A percentile compares a stretch with the other conserved stretches of the same genome.
Evolutionary conservation across 2,888 invertebrate genomes (phyloP).

Genomic region (Drosophila lutescens): DNA sequence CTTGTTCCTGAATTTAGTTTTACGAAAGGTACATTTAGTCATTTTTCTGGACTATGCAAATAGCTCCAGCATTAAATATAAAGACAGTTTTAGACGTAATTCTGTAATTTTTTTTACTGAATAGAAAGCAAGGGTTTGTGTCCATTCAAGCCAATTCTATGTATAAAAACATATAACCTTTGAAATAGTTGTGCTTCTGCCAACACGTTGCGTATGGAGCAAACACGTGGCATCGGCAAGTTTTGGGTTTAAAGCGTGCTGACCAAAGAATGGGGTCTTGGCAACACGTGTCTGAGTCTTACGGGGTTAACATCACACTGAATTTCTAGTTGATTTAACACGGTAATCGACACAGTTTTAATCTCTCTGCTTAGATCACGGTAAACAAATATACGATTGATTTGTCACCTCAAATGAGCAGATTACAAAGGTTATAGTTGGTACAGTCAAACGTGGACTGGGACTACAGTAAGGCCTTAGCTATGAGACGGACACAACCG

Average conservation of each 20-base stretch:
- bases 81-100: slow-evolving; percentile 9
- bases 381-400: slow-evolving; percentile 78
- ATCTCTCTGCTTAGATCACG: slow-evolving; percentile 84
- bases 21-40: slow-evolving; percentile 26
- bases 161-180: neutral
- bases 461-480: neutral
- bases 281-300: slow-evolving; percentile 81
- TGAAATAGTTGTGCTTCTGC: neutral
- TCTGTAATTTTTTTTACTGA: slow-evolving; percentile 5
- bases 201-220: slow-evolving; percentile 26
- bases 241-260: neutral
- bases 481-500: slow-evolving; percentile 52
- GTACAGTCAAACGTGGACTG: slow-evolving; percentile 57
- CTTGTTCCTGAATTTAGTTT: slow-evolving; percentile 28
- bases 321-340: slow-evolving; percentile 81
- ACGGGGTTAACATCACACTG: slow-evolving; percentile 83
- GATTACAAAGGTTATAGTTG: slow-evolving; percentile 60
- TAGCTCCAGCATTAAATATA: slow-evolving; percentile 50
- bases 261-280: slow-evolving; percentile 17
- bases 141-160: neutral
- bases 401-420: slow-evolving; percentile 84
- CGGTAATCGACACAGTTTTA: slow-evolving; percentile 83
- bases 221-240: slow-evolving; percentile 58
- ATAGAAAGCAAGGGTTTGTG: neutral
- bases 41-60: slow-evolving; percentile 40